These are phyloP conservation scores for Genyomyrus donnyi DNA, from an alignment of 2,113 vertebrate genomes.

Conservation along the genomic window DNA sequence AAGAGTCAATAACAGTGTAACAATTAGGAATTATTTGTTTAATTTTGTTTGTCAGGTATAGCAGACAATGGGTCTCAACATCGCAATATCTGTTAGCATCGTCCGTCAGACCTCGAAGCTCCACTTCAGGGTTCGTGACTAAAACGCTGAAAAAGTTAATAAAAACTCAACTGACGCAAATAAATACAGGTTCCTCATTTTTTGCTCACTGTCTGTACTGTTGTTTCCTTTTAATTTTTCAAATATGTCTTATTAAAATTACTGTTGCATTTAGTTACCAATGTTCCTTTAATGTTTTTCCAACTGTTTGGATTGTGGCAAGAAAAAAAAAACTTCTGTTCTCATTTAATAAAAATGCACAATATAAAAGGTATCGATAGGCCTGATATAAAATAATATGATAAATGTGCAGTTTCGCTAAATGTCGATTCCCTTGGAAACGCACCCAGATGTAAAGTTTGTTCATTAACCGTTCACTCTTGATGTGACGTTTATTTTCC, in stretches of 20 bases:
- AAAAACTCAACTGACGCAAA: too few relatives aligned
- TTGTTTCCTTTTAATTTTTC: not conserved
- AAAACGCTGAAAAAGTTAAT: too few relatives aligned
- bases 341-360: not conserved
- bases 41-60: too few relatives aligned
- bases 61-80: too few relatives aligned
- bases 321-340: not conserved
- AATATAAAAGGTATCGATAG: not conserved
- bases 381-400: not conserved
- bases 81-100: too few relatives aligned
- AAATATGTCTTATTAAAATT: not conserved
- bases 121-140: too few relatives aligned
- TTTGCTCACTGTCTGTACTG: not conserved
- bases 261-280: not conserved
- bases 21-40: too few relatives aligned
- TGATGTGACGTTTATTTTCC: not conserved
- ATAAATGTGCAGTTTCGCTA: not conserved
- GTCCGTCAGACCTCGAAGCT: too few relatives aligned
- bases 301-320: not conserved
- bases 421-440: not conserved
- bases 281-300: not conserved
- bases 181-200: not conserved
- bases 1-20: too few relatives aligned
- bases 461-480: not conserved
- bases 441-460: not conserved